Evolutionary conservation across 1,140 invertebrate genomes (phyloP).

Genomic region (Elysia chlorotica): DNA sequence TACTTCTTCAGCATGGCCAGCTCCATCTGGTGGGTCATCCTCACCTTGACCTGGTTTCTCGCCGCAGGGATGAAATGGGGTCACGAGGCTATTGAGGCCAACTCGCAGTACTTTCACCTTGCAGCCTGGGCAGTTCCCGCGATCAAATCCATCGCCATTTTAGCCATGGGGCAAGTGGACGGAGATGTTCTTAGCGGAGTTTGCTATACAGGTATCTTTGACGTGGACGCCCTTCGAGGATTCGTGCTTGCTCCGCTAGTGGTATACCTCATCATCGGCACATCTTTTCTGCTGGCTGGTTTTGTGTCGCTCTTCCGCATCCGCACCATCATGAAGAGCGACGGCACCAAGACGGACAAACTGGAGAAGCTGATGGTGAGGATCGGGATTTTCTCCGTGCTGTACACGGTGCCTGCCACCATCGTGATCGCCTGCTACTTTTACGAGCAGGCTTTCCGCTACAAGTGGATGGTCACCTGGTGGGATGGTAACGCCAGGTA

Average conservation of each 20-base stretch:
- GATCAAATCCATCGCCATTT: constrained; percentile 87
- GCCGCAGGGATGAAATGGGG: constrained; percentile 99
- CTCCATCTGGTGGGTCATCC: constrained; percentile 97
- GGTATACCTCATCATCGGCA: constrained; percentile 90
- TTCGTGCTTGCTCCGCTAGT: constrained; percentile 91
- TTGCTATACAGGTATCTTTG: constrained; percentile 94
- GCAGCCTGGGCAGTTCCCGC: constrained; percentile 93
- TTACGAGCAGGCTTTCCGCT: constrained; percentile 87
- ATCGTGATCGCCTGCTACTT: constrained; percentile 95
- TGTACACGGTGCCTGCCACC: constrained; percentile 94
- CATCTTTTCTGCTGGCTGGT: constrained; percentile 89
- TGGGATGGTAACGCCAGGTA: constrained; percentile 44
- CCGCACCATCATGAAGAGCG: constrained; percentile 89
- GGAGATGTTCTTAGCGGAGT: constrained; percentile 95
- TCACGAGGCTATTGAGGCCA: constrained; percentile 97
- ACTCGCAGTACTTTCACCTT: constrained; percentile 97
- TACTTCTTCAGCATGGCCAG: constrained; percentile 99
- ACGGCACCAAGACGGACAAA: constrained; percentile 91
- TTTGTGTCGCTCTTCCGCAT: constrained; percentile 96
- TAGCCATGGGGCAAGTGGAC: constrained; percentile 95
- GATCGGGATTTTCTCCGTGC: constrained; percentile 92
- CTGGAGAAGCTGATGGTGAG: constrained; percentile 97
- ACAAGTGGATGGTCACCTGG: constrained; percentile 74
- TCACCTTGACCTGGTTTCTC: constrained; percentile 97
- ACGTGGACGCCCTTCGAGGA: constrained; percentile 81